Percentiles rank a stretch among this genome's conserved stretches.
Evolutionary conservation across 2,888 invertebrate species (phyloP).

Genomic region (Eupithecia subumbrata): DNA sequence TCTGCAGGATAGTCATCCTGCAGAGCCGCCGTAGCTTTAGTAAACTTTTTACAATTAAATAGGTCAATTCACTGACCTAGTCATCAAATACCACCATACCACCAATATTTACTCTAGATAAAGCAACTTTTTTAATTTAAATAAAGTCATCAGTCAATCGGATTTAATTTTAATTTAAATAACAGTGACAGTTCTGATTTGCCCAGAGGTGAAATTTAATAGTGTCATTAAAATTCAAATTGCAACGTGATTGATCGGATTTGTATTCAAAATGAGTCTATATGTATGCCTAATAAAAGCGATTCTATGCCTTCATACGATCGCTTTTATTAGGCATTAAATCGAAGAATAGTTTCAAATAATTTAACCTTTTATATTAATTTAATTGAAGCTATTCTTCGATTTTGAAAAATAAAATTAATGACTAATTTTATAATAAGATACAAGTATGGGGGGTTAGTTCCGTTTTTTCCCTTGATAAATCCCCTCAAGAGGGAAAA

Average conservation of each 20-base stretch:
- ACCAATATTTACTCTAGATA: neutral
- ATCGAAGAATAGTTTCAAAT: too few relatives aligned
- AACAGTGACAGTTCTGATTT: slow-evolving; percentile 58
- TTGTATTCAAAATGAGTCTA: slow-evolving; percentile 35
- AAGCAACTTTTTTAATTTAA: slow-evolving; percentile 4
- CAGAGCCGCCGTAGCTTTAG: neutral
- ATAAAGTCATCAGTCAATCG: slow-evolving; percentile 16
- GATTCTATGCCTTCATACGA: too few relatives aligned
- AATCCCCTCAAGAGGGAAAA: too few relatives aligned
- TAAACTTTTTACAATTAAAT: neutral
- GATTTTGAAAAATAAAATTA: too few relatives aligned
- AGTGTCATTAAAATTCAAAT: slow-evolving; percentile 55
- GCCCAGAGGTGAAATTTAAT: slow-evolving; percentile 57
- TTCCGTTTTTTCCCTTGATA: too few relatives aligned
- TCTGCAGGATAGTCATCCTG: too few relatives aligned
- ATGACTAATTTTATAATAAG: neutral
- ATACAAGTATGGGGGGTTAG: too few relatives aligned
- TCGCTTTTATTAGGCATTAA: too few relatives aligned
- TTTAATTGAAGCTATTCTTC: too few relatives aligned
- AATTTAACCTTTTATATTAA: too few relatives aligned
- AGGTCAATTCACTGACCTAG: neutral
- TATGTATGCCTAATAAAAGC: neutral
- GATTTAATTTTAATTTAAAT: slow-evolving; percentile 54
- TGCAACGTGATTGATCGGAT: slow-evolving; percentile 54
- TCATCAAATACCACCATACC: neutral